Conservation (phyloP, 2,888 invertebrate genomes). For the Leucophenga montana region DNA sequence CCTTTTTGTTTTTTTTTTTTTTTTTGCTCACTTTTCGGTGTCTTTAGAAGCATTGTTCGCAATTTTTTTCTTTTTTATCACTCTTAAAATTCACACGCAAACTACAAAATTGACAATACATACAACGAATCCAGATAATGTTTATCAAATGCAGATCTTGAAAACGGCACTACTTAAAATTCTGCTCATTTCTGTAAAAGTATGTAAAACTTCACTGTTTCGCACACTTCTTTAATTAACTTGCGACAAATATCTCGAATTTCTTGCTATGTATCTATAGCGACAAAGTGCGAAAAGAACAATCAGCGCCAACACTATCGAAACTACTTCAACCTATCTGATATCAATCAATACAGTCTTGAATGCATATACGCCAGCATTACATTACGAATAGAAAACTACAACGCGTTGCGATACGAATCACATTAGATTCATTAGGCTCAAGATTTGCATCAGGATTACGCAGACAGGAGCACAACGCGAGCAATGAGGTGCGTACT, state of each 20-base stretch:
- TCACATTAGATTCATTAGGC: constrained; percentile 56
- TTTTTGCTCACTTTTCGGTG: background rate
- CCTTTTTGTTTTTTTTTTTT: too few relatives aligned
- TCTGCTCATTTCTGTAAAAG: too few relatives aligned
- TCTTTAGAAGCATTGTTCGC: constrained; percentile 5
- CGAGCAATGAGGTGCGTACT: constrained; percentile 14
- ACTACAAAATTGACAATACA: constrained; percentile 14
- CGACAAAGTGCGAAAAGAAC: too few relatives aligned
- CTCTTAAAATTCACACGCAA: constrained; percentile 38
- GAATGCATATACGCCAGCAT: too few relatives aligned
- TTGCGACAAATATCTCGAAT: constrained; percentile 45
- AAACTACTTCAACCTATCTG: constrained; percentile 13
- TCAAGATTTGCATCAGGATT: constrained; percentile 62
- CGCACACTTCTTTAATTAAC: constrained; percentile 53
- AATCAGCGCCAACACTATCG: background rate
- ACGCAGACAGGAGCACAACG: constrained; percentile 37
- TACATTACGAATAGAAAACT: too few relatives aligned
- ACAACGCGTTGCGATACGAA: constrained; percentile 47
- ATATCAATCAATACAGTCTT: background rate
- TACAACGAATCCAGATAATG: background rate
- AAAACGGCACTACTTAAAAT: constrained; percentile 14
- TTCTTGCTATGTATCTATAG: too few relatives aligned
- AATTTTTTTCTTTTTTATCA: too few relatives aligned
- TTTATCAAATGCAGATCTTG: background rate
- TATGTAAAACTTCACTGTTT: too few relatives aligned